Percentiles rank a stretch among this genome's conserved stretches.
Evolutionary conservation across 2,113 vertebrate genomes (phyloP).

Genomic region (Urocynchramus pylzowi): DNA sequence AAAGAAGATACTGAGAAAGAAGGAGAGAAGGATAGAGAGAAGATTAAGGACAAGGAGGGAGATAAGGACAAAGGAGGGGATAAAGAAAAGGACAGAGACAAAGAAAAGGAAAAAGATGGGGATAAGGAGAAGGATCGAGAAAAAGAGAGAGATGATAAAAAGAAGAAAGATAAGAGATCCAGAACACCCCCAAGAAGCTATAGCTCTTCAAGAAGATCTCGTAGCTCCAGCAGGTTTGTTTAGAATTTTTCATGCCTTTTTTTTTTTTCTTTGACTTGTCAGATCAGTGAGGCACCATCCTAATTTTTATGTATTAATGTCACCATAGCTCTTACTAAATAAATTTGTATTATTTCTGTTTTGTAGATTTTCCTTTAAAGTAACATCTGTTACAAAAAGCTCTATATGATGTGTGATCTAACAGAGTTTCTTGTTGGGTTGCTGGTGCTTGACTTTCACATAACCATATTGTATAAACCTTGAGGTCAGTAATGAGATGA

Average conservation of each 20-base stretch:
- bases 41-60: constrained; percentile 42
- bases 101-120: constrained; percentile 50
- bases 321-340: neutral
- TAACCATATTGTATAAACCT: neutral
- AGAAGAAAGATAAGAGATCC: constrained; percentile 80
- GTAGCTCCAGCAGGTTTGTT: constrained; percentile 83
- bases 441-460: neutral
- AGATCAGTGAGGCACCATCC: neutral
- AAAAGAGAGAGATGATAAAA: constrained; percentile 76
- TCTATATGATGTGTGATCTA: neutral
- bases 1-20: constrained; percentile 49
- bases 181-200: constrained; percentile 80
- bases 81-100: constrained; percentile 45
- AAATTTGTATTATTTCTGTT: neutral
- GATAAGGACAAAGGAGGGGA: constrained; percentile 51
- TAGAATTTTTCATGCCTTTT: neutral
- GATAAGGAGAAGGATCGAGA: constrained; percentile 62
- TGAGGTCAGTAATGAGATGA: neutral
- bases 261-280: neutral
- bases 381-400: neutral
- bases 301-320: neutral
- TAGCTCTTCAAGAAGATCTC: constrained; percentile 76
- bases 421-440: neutral
- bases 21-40: constrained; percentile 41
- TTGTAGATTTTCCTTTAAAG: neutral